These are phyloP conservation scores for Coenonympha arcania DNA, from an alignment of 2,888 invertebrate genomes.

Conservation along the genomic window DNA sequence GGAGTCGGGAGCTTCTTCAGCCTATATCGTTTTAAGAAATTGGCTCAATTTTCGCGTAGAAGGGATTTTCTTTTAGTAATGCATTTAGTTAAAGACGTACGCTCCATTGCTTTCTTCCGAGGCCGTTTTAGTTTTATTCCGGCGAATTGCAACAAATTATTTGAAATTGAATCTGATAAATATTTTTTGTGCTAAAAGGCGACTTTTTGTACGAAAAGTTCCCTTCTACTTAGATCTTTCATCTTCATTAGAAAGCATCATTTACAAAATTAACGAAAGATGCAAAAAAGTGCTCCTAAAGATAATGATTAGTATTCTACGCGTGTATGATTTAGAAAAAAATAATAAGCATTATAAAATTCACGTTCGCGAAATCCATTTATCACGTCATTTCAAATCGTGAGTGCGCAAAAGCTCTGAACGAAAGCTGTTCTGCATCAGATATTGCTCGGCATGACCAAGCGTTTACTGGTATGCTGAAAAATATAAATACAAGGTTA, in stretches of 20 bases:
- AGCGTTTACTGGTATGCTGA: constrained; percentile 8
- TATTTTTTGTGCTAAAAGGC: no score
- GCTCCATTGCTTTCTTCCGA: not conserved
- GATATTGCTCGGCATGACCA: constrained; percentile 13
- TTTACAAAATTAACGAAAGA: no score
- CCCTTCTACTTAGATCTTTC: no score
- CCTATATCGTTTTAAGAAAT: constrained; percentile 55
- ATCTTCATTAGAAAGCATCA: no score
- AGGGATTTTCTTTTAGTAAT: constrained; percentile 2
- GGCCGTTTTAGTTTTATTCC: no score
- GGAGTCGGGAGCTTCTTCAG: constrained; percentile 24
- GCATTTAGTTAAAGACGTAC: not conserved
- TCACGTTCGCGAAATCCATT: constrained; percentile 11
- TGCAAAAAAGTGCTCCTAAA: not conserved
- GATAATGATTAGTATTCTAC: not conserved
- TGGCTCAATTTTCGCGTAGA: constrained; percentile 42
- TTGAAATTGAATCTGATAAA: no score
- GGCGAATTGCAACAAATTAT: no score
- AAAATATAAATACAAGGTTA: not conserved
- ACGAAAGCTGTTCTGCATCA: constrained; percentile 17
- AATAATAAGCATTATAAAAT: constrained; percentile 14
- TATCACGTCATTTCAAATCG: constrained; percentile 16
- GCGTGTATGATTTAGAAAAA: constrained; percentile 3
- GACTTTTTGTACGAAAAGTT: no score
- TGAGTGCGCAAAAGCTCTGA: constrained; percentile 12